Conservation (phyloP, 1,140 invertebrate genomes). For the Stratiolaelaps scimitus region DNA sequence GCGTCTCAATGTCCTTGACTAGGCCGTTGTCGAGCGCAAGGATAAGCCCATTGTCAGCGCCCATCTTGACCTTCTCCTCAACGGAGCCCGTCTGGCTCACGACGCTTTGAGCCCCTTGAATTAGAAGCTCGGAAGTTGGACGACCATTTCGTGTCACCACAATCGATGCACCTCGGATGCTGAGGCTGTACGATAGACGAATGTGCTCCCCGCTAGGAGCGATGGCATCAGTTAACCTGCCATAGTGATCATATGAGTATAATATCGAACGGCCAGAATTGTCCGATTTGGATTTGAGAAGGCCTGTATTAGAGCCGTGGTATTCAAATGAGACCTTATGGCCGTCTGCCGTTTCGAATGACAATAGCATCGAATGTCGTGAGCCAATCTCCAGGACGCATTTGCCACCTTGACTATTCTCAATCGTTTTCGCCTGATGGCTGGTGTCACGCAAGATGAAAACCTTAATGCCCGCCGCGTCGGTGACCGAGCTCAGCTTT, state of each 20-base stretch:
- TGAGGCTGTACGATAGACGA: conserved; percentile 47
- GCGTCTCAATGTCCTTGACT: conserved; percentile 36
- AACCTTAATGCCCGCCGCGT: conserved; percentile 82
- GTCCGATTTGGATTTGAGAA: conserved; percentile 59
- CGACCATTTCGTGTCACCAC: conserved; percentile 52
- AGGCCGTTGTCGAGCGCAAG: background rate
- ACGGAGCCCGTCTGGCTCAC: conserved; percentile 7
- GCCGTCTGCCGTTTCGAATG: conserved; percentile 35
- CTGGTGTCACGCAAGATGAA: conserved; percentile 75
- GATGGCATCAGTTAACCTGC: conserved; percentile 65
- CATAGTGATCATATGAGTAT: conserved; percentile 74
- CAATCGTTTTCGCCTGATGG: conserved; percentile 61
- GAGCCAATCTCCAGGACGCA: conserved; percentile 61
- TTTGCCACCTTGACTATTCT: conserved; percentile 83
- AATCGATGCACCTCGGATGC: conserved; percentile 35
- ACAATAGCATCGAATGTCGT: conserved; percentile 34
- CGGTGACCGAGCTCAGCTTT: conserved; percentile 77
- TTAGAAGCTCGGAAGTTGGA: conserved; percentile 65
- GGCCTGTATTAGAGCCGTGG: conserved; percentile 57
- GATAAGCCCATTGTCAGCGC: conserved; percentile 2
- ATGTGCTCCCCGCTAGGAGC: conserved; percentile 78
- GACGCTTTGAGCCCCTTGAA: conserved; percentile 65
- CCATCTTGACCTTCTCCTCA: conserved; percentile 1
- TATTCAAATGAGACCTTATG: conserved; percentile 52
- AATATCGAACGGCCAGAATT: conserved; percentile 51